phyloP scores from a whole-genome alignment of 2,888 invertebrate species.

The Leptinotarsa peninsularis region DNA sequence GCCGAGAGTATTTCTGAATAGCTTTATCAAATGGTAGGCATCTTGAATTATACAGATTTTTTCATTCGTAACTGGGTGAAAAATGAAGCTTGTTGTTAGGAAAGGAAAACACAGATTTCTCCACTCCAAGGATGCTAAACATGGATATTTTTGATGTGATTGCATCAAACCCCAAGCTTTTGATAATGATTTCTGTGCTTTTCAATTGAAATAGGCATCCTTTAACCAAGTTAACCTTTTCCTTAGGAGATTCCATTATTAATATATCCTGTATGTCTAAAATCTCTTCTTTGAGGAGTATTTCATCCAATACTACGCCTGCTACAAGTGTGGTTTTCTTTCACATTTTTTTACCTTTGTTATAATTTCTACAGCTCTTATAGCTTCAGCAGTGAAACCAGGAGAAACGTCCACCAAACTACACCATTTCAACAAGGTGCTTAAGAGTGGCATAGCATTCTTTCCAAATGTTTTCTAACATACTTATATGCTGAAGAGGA shows the following conservation, averaged over 20 bases:
- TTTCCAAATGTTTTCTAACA: neutral
- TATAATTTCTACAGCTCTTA: conserved; percentile 38
- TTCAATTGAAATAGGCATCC: neutral
- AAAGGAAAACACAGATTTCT: neutral
- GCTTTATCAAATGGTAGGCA: conserved; percentile 43
- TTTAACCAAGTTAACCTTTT: conserved; percentile 10
- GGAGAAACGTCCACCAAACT: conserved; percentile 45
- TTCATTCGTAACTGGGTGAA: neutral
- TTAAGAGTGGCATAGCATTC: conserved; percentile 44
- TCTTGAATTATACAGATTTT: conserved; percentile 43
- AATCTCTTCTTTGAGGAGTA: conserved; percentile 43
- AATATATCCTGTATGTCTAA: neutral
- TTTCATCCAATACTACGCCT: conserved; percentile 44
- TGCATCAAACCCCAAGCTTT: neutral
- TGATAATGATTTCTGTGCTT: neutral
- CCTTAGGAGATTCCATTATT: neutral
- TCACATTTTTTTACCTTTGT: no score
- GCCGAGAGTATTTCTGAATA: conserved; percentile 39
- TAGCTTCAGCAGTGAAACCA: conserved; percentile 46
- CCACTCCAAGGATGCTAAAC: neutral
- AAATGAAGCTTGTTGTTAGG: neutral
- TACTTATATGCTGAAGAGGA: neutral
- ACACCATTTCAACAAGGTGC: conserved; percentile 49
- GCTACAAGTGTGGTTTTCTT: conserved; percentile 17
- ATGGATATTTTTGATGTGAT: neutral